Percentiles rank a stretch among this genome's conserved stretches.
phyloP scores from a whole-genome alignment of 2,888 invertebrate genomes.

The Melitaea athalia region DNA sequence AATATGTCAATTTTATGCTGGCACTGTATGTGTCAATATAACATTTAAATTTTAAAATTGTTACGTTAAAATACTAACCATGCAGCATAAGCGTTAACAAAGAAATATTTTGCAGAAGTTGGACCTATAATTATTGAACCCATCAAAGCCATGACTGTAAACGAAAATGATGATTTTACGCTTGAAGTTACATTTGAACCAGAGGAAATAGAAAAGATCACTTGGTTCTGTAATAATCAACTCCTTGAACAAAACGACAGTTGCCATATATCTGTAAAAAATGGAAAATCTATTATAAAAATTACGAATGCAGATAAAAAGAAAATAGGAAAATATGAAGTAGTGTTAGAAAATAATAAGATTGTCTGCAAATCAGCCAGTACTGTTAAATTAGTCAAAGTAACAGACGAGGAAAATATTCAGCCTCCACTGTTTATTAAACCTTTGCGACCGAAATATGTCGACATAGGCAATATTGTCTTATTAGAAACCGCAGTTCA shows the following conservation, averaged over 20 bases:
- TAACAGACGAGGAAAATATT: conserved; percentile 82
- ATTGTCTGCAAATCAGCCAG: conserved; percentile 91
- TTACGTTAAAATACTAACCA: conserved; percentile 34
- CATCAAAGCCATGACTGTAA: conserved; percentile 87
- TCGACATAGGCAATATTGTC: conserved; percentile 88
- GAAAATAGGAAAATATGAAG: conserved; percentile 94
- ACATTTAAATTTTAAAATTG: conserved; percentile 1
- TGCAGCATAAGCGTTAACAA: conserved; percentile 40
- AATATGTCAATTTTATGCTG: background rate
- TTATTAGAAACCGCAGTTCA: conserved; percentile 90
- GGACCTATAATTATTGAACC: conserved; percentile 87
- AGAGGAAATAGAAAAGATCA: conserved; percentile 86
- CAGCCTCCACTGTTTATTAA: conserved; percentile 88
- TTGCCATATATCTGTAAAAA: conserved; percentile 81
- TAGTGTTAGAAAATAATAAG: conserved; percentile 87
- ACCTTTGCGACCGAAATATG: conserved; percentile 86
- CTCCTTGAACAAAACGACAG: conserved; percentile 86
- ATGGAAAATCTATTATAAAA: conserved; percentile 84
- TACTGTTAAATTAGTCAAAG: conserved; percentile 88
- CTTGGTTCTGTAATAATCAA: conserved; percentile 93
- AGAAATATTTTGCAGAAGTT: conserved; percentile 70
- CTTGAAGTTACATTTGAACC: conserved; percentile 89
- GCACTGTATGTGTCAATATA: background rate
- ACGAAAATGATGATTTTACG: conserved; percentile 85
- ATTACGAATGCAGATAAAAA: conserved; percentile 87